These are phyloP conservation scores for Drosophila recens DNA, from an alignment of 2,888 invertebrate species.

Conservation along the genomic window DNA sequence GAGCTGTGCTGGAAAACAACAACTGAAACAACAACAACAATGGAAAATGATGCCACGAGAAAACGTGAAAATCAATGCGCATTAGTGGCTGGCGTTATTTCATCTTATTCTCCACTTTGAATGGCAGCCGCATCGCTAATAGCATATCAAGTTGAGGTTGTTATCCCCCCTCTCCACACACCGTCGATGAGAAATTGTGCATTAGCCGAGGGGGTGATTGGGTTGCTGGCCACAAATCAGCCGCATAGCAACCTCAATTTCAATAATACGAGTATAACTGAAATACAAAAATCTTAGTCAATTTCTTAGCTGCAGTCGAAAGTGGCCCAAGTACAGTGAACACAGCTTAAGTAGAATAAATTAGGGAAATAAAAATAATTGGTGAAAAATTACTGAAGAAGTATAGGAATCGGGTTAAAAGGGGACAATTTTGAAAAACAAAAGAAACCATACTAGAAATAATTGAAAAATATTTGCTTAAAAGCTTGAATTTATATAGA, in stretches of 20 bases:
- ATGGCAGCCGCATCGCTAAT: constrained; percentile 54
- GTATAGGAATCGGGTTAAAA: too few relatives aligned
- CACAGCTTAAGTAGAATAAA: neutral
- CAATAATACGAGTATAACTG: constrained; percentile 46
- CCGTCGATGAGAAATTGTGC: constrained; percentile 18
- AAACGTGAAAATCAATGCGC: constrained; percentile 77
- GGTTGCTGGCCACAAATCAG: constrained; percentile 4
- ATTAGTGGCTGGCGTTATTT: constrained; percentile 75
- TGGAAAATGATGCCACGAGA: constrained; percentile 69
- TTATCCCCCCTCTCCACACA: neutral
- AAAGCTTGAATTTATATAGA: too few relatives aligned
- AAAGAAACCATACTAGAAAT: too few relatives aligned
- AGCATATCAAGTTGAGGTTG: constrained; percentile 53
- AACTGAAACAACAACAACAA: constrained; percentile 52
- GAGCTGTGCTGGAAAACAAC: constrained; percentile 35
- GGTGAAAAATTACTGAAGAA: too few relatives aligned
- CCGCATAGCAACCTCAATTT: constrained; percentile 46
- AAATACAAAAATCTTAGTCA: constrained; percentile 47
- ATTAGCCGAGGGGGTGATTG: constrained; percentile 14
- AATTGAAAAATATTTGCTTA: too few relatives aligned
- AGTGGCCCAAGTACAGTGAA: constrained; percentile 15
- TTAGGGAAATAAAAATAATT: too few relatives aligned
- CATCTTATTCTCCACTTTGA: constrained; percentile 52
- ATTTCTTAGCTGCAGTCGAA: constrained; percentile 23
- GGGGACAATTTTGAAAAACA: too few relatives aligned